A percentile compares a stretch with the other conserved stretches of the same genome.
Conservation (phyloP, 2,888 invertebrate genomes). For the Notodonta ziczac region DNA sequence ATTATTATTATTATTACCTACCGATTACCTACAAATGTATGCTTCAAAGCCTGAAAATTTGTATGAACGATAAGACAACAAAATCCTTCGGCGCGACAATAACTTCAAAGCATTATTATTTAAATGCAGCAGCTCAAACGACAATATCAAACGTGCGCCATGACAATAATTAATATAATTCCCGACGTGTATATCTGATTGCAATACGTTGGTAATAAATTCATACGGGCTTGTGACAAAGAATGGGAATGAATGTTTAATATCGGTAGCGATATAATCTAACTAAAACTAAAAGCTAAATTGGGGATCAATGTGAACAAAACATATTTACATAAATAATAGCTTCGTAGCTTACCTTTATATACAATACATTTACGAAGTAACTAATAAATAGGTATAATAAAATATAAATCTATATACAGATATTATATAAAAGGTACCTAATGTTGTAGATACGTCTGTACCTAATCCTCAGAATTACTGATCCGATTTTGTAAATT, state of each 20-base stretch:
- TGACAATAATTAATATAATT: conserved; percentile 50
- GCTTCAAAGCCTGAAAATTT: no score
- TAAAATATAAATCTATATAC: no score
- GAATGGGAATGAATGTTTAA: conserved; percentile 52
- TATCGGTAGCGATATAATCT: conserved; percentile 32
- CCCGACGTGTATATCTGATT: conserved; percentile 54
- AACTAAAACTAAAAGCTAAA: conserved; percentile 24
- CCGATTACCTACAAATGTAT: no score
- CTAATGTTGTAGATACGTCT: no score
- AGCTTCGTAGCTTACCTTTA: no score
- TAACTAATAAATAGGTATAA: no score
- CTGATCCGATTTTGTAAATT: no score
- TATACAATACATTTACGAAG: no score
- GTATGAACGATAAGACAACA: neutral
- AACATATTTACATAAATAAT: neutral
- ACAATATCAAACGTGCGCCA: conserved; percentile 20
- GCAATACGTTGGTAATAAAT: conserved; percentile 51
- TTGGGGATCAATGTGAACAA: neutral
- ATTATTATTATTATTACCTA: no score
- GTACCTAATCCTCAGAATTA: no score
- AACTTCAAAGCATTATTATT: conserved; percentile 30
- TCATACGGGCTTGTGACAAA: conserved; percentile 39
- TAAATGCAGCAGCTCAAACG: conserved; percentile 25
- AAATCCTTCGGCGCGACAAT: conserved; percentile 12
- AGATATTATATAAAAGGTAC: no score